Base-by-base conservation (phyloP, 2,113 vertebrate genomes). In the Collichthys lucidus region DNA sequence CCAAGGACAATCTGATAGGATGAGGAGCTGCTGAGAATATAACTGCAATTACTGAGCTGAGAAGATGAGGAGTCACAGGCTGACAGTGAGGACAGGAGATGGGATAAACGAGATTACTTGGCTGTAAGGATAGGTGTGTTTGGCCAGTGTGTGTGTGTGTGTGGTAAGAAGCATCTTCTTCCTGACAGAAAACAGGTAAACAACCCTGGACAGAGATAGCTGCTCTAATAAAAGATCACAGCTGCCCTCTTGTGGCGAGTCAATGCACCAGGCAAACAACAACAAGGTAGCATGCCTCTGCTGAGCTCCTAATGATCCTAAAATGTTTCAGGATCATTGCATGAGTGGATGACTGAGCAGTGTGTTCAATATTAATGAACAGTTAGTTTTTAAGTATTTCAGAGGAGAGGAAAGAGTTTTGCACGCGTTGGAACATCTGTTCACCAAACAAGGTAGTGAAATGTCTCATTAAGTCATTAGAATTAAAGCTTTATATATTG, bases 191-290 rank as follows among this genome's bases (percentile, higher is more conserved):
- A 42, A 22, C 67, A n/a, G 40, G 80, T 66, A 53, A 89, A 91
- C 77, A 84, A 80, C 6, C 24, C 42, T 64, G 63, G 49, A 62
- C 47, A 53, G 49, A 86, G 71, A 50, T 60, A 61, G 56, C 19
- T 3, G 20, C n/a, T 2, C 35, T 44, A 70, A 77, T 46, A 57
- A 77, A 84, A 87, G 92, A 91, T 42, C 90, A 77, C 85, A 94
- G 78, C 82, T 91, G 93, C 94, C 92, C 94, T 92, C 94, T 91
- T 83, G 93, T 93, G 94, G 92, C 40, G 55, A 16, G 5, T 81
- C 52, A 14, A 26, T 46, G 64, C 9, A 85, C 17, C n/a, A 46
- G 8, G 46, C 22, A 46, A 62, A 49, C 11, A 69, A 42, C 59
- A 78, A 67, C 12, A 62, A 64, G 61, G 57, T 52, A 31, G 24